Conservation (phyloP, 1,140 invertebrate genomes). For the Aphelenchoides avenae region DNA sequence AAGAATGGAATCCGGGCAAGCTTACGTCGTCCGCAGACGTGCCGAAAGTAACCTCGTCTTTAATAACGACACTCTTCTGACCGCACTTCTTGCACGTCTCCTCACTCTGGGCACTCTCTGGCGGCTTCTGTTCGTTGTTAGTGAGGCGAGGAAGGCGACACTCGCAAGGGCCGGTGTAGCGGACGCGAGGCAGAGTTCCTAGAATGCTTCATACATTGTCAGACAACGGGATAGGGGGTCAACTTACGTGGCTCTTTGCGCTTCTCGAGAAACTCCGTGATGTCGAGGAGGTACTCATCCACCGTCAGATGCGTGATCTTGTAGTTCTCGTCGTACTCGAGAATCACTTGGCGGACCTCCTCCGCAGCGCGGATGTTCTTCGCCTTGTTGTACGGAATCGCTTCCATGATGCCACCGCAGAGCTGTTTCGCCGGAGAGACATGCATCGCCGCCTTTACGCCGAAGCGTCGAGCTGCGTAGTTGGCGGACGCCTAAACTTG, state of each 20-base stretch:
- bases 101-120: no score
- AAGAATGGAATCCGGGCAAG: slow-evolving; percentile 65
- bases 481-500: no score
- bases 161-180: slow-evolving; percentile 26
- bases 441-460: slow-evolving; percentile 71
- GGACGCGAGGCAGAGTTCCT: no score
- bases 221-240: no score
- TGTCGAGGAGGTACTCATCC: slow-evolving; percentile 70
- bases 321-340: slow-evolving; percentile 67
- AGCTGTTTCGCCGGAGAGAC: slow-evolving; percentile 70
- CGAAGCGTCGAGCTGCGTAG: slow-evolving; percentile 67
- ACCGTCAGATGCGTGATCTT: slow-evolving; percentile 64
- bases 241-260: slow-evolving; percentile 20
- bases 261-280: slow-evolving; percentile 65
- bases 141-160: slow-evolving; percentile 49
- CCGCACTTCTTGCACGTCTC: slow-evolving; percentile 43
- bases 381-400: slow-evolving; percentile 65
- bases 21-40: slow-evolving; percentile 22
- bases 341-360: slow-evolving; percentile 60
- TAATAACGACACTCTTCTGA: slow-evolving; percentile 23
- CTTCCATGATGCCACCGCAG: slow-evolving; percentile 66
- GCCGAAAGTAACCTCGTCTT: slow-evolving; percentile 34
- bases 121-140: no score
- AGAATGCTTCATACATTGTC: no score
- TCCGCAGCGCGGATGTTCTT: slow-evolving; percentile 65